These are phyloP conservation scores for zebrafish (Danio rerio) DNA, from an alignment of 2,113 vertebrate genomes.

Conservation along the genomic window GRCz12tu NC_133189.1:38330001-38330500, in stretches of 20 bases:
- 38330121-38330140: neutral
- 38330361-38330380: slow-evolving; percentile 53
- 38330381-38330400: slow-evolving; percentile 55
- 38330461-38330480: no score
- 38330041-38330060: slow-evolving; percentile 44
- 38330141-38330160: slow-evolving; percentile 53
- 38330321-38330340: slow-evolving; percentile 61
- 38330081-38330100: slow-evolving; percentile 4
- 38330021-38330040: slow-evolving; percentile 28
- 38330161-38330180: slow-evolving; percentile 24
- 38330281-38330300: slow-evolving; percentile 43
- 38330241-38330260: slow-evolving; percentile 21
- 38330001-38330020: slow-evolving; percentile 30
- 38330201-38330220: slow-evolving; percentile 63
- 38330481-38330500: no score
- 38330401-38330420: slow-evolving; percentile 54
- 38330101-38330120: slow-evolving; percentile 5
- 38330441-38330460: slow-evolving; percentile 10
- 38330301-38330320: slow-evolving; percentile 63
- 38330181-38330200: slow-evolving; percentile 50
- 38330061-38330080: slow-evolving; percentile 41
- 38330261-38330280: slow-evolving; percentile 5
- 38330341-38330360: slow-evolving; percentile 36
- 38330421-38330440: slow-evolving; percentile 41
- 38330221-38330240: slow-evolving; percentile 59